Evolutionary conservation across 2,113 vertebrate species (phyloP), one percentile per base, ranked within the genome.

Genomic region (Monarcha castaneiventris): DNA sequence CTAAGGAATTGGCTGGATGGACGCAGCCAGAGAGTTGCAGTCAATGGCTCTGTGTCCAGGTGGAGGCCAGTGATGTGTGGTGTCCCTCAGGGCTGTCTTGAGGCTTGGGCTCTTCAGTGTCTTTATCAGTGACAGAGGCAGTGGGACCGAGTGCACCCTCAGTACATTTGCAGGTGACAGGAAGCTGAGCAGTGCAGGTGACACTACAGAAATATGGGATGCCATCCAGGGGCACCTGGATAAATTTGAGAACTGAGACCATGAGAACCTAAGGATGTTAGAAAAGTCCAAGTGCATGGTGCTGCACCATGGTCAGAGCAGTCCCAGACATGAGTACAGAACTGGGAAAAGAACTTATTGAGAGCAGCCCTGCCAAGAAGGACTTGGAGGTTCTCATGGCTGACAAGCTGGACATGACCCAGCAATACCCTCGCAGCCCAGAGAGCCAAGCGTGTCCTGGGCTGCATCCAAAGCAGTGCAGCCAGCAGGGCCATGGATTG

Each of bases 381-480:
- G 4, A 20, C 12, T 52, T 39, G 33, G 10, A 22, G 3, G 7
- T 16, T 26, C 16, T 46, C 20, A 15, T 8, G 33, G 8, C 14
- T 54, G 39, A 54, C 46, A 44, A 26, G 9, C 10, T 75, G 29
- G 33, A 54, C 16, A 5, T 23, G 33, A 74, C 22, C 46, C 54
- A 46, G 16, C 10, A 14, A 1, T n/a, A 6, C 16, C 3, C 29
- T n/a, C 1, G 1, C 23, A 82, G 29, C 13, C 37, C 44, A 52
- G 77, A 51, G 1, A 44, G 23, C 2, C 61, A 59, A 8, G 52
- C 0, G 0, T 37, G 16, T 52, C 33, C 52, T 54, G 54, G 6
- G 29, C 29, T 74, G 23, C 6, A 51, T 11, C 44, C 29, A 74
- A 0, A 35, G 10, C 37, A 44, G 6, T 0, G 5, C 9, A 5